Evolutionary conservation across 23 tunicate species (phyloP).

Genomic region (Halocynthia aurantium): DNA sequence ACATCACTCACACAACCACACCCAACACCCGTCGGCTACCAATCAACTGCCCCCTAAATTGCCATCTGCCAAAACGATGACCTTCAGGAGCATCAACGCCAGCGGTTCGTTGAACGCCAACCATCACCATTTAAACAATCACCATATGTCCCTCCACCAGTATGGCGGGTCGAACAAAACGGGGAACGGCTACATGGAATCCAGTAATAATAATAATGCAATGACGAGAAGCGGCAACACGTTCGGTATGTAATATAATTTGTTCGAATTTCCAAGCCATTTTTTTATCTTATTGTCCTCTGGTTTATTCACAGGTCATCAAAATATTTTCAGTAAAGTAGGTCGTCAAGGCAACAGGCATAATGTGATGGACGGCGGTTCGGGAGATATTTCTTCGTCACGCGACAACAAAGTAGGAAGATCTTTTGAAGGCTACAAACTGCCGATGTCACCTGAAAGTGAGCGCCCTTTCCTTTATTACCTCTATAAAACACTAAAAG

Average conservation of each 20-base stretch:
- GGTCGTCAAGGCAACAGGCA: conserved; percentile 30
- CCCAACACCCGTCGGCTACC: conserved; percentile 4
- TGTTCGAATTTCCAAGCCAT: neutral
- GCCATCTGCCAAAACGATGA: conserved; percentile 49
- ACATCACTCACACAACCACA: conserved; percentile 31
- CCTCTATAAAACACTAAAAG: no score
- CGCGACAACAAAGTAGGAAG: conserved; percentile 72
- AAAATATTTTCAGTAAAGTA: conserved; percentile 57
- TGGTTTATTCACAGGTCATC: conserved; percentile 37
- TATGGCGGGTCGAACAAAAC: conserved; percentile 11
- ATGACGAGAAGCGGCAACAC: neutral
- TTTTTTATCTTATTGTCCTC: neutral
- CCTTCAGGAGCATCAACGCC: conserved; percentile 40
- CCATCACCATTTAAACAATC: conserved; percentile 6
- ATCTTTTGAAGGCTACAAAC: conserved; percentile 73
- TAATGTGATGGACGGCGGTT: conserved; percentile 34
- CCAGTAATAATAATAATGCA: conserved; percentile 13
- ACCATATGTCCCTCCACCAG: neutral
- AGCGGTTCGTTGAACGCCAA: conserved; percentile 15
- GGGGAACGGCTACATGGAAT: conserved; percentile 1
- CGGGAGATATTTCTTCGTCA: conserved; percentile 46
- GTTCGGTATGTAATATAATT: neutral
- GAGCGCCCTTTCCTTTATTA: neutral
- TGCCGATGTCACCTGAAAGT: conserved; percentile 79
- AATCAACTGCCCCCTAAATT: conserved; percentile 55